Evolutionary conservation across 2,113 vertebrate genomes (phyloP), one percentile per base, ranked within the genome.

Genomic region (Sinocyclocheilus anshuiensis): DNA sequence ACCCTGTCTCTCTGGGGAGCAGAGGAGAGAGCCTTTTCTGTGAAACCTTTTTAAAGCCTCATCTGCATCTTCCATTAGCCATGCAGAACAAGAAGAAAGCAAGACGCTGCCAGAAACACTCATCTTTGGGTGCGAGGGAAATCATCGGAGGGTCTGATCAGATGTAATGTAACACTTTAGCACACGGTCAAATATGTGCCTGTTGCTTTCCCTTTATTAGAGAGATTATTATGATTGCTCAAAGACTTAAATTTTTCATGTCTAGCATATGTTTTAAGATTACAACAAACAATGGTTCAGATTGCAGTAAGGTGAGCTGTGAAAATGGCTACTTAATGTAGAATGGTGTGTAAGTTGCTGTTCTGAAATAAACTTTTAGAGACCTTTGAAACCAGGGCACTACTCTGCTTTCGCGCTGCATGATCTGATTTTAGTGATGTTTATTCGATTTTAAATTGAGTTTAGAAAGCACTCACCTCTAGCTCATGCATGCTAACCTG

Each of bases 31-130:
- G 81, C 61, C 24, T 84, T 84, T 67, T 77, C 29, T 13, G 81
- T 86, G 81, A 88, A 89, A 81, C 75, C 42, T 89, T 86, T 92
- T 92, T 88, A 92, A 91, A 92, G 81, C 55, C 12, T 9, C 87
- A 24, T 81, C 77, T 26, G 81, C 76, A 87, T 77, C 77, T 86
- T 85, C 63, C 78, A 42, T 90, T 81, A 77, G 85, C 86, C 84
- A 85, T 36, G 57, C 72, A 57, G 59, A 86, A 78, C 79, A 10
- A 77, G 88, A 87, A 86, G 55, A 84, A 86, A 75, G 39, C 61
- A 45, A 86, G 29, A 67, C 29, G 42, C 87, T 57, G 85, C 48
- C 55, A 86, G 83, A 84, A 84, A 78, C n/a, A 67, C 26, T 1
- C 55, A 63, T 82, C 61, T 67, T 67, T 24, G 18, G 69, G 45